Evolutionary conservation across 2,113 vertebrate species (phyloP), one percentile per base, ranked within the genome.

Genomic region (Tachysurus fulvidraco): DNA sequence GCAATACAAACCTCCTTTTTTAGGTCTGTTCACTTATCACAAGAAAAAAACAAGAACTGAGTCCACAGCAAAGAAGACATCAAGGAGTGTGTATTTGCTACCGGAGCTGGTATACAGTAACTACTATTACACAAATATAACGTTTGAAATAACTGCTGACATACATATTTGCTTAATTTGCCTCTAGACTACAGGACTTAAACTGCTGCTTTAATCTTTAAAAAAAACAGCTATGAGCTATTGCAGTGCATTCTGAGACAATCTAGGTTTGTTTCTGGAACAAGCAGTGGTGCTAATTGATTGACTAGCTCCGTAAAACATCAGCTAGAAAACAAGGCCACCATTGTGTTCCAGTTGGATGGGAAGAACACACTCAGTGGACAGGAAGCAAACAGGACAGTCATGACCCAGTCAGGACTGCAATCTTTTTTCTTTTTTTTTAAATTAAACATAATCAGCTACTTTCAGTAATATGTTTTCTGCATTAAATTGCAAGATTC

Each of bases 221-320:
- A 62, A 69, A 69, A 82, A 30, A 64, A 6, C 12, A 64, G 59
- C 14, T 12, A 36, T 41, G 36, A 25, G 64, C 44, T 17, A 77
- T 36, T 25, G 25, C 28, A 67, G 12, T 8, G 12, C 55, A 44
- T 23, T 19, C 57, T 8, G 14, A 65, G 36, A 80, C 88, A 85
- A 44, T 54, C 81, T 36, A 8, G 14, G 50, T 41, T 57, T 83
- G 85, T 86, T 83, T 36, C 80, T 36, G 83, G 77, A 65, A 84
- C 59, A 85, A 76, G 77, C 41, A 52, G 73, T 60, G 52, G 71
- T 30, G 44, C 88, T 86, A 90, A 91, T 89, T 88, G 88, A 89
- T 71, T 57, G 82, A 79, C 78, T n/a, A n/a, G n/a, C n/a, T 76
- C 78, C n/a, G 64, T 86, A 41, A 84, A 77, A 65, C 81, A 67